Base-by-base conservation (phyloP, 2,113 vertebrate species). In the Catagonus wagneri region DNA sequence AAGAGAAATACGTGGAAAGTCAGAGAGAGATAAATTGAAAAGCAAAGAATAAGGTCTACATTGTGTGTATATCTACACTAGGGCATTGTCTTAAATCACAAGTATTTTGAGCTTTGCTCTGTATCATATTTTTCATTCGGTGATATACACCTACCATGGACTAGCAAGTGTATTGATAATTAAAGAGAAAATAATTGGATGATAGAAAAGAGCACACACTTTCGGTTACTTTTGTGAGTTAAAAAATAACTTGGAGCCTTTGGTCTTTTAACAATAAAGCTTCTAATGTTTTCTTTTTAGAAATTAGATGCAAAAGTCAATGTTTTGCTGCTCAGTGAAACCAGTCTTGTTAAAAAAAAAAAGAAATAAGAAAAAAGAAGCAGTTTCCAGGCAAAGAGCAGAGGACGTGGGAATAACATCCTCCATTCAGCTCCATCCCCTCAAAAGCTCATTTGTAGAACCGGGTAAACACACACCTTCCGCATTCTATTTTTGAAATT, bases 401-500 rank as follows among this genome's bases (percentile, higher is more conserved):
- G 83, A 94, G 80, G 75, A 92, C 19, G 1, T 90, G 65, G 78
- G 56, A 93, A 90, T 86, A 90, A 63, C 54, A 85, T 61, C 79
- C 83, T 95, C 56, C 81, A 80, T 80, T 95, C 71, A 92, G 69
- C 32, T 81, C 83, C 34, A 56, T 75, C 61, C n/a, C 50, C 61
- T 88, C 74, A 71, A 87, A 96, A 87, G 66, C 69, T 96, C 94
- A 89, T 87, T 90, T 93, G 39, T 83, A 87, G 86, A 68, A 14
- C 54, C 2, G 7, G 25, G 87, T 85, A 94, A 96, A 94, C 75
- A 95, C 65, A 89, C 9, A 81, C 83, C 44, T 79, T 88, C n/a
- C 17, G 4, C 34, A 96, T 44, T 96, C 68, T 93, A 90, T 80
- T 96, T 97, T 84, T 96, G 86, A 93, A 97, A 95, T 94, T 83